Evolutionary conservation across 2,797 vertebrate species (phyloP).

Genomic region (Iguana delicatissima): DNA sequence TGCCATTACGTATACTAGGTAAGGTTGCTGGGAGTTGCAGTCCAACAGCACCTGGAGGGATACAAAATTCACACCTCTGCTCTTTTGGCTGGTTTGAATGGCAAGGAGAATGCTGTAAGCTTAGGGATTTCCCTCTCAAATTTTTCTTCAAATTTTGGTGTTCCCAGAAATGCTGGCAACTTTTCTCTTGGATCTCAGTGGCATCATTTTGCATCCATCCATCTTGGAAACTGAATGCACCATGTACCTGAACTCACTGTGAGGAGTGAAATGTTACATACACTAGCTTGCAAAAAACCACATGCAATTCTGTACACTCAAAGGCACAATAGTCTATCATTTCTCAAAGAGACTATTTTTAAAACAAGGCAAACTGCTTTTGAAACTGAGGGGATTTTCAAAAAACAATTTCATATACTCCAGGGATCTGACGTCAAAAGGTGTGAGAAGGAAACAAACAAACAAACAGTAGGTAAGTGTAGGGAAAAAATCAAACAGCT

Average conservation of each 20-base stretch:
- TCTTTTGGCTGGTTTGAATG: not conserved
- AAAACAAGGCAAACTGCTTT: not conserved
- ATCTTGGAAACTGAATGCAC: not conserved
- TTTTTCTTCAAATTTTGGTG: not conserved
- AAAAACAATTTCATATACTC: not conserved
- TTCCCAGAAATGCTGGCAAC: not conserved
- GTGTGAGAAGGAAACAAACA: not conserved
- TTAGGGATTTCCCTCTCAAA: not conserved
- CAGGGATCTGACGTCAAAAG: not conserved
- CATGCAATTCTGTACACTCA: not conserved
- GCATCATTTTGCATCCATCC: not conserved
- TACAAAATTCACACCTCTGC: not conserved
- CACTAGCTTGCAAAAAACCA: no score
- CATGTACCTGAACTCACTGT: no score
- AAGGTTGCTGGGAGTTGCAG: no score
- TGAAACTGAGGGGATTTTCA: not conserved
- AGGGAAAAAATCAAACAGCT: not conserved
- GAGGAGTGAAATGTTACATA: not conserved
- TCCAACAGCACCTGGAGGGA: no score
- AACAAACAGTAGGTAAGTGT: not conserved
- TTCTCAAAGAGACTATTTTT: not conserved
- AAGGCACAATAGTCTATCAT: no score
- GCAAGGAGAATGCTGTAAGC: not conserved
- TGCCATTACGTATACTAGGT: no score
- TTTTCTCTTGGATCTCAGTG: not conserved